phyloP scores from a whole-genome alignment of 2,888 invertebrate species.

The Matsumyia berberina region DNA sequence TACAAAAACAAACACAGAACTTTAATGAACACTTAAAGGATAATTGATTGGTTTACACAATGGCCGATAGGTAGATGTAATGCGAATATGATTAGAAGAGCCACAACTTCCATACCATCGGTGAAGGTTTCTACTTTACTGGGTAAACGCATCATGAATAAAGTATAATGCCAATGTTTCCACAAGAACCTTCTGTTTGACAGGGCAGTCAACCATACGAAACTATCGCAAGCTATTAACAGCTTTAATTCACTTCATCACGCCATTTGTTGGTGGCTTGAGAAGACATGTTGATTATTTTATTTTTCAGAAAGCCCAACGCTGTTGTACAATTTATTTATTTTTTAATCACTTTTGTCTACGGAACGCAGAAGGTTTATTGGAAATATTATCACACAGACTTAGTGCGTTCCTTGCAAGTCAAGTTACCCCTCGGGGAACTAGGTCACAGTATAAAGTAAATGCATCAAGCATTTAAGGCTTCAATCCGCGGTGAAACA shows the following conservation, averaged over 20 bases:
- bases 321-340: no score
- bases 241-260: constrained; percentile 2
- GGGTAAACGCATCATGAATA: not conserved
- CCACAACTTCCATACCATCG: not conserved
- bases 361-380: no score
- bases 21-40: not conserved
- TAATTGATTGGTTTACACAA: not conserved
- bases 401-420: no score
- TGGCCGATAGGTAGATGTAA: not conserved
- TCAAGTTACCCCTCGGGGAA: no score
- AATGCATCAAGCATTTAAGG: no score
- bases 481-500: no score
- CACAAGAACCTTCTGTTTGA: not conserved
- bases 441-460: no score
- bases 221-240: constrained; percentile 10
- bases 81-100: not conserved
- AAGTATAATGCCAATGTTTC: not conserved
- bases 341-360: no score
- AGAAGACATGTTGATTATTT: no score
- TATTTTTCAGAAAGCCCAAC: no score
- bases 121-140: not conserved
- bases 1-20: not conserved
- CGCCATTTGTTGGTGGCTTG: not conserved
- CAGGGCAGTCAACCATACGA: not conserved
- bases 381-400: no score